Evolutionary conservation across 2,797 vertebrate species (phyloP).

Genomic region (Cichlasoma orientale): DNA sequence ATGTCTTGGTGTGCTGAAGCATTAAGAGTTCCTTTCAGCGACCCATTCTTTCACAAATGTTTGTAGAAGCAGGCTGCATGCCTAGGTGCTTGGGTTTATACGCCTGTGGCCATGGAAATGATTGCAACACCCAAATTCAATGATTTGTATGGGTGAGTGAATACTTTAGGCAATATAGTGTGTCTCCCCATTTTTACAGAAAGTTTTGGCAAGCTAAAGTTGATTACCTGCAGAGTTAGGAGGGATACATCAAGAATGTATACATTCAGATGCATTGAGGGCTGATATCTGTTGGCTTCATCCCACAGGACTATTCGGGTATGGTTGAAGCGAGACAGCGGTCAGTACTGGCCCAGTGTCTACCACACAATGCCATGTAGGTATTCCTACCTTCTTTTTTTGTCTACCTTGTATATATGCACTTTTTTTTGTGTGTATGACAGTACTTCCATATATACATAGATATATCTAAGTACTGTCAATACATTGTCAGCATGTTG

Average conservation of each 20-base stretch:
- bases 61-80: too few species aligned
- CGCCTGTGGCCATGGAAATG: too few species aligned
- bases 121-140: too few species aligned
- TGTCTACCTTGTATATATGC: not conserved
- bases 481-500: not conserved
- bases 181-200: not conserved
- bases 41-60: too few species aligned
- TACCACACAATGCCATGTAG: conserved; percentile 93
- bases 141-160: too few species aligned
- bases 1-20: too few species aligned
- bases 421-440: too few species aligned
- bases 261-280: not conserved
- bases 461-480: not conserved
- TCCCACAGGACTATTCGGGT: conserved; percentile 89
- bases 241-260: not conserved
- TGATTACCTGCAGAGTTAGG: not conserved
- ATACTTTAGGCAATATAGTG: too few species aligned
- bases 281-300: conserved; percentile 10
- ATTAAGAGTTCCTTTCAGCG: too few species aligned
- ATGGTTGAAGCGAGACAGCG: conserved; percentile 98
- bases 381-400: conserved; percentile 49
- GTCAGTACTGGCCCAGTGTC: conserved; percentile 98
- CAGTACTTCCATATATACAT: not conserved
- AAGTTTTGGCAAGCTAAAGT: not conserved
- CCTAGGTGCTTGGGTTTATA: too few species aligned